Percentiles rank a stretch among this genome's conserved stretches.
Evolutionary conservation across 2,888 invertebrate genomes (phyloP).

Genomic region (Euphydryas editha): DNA sequence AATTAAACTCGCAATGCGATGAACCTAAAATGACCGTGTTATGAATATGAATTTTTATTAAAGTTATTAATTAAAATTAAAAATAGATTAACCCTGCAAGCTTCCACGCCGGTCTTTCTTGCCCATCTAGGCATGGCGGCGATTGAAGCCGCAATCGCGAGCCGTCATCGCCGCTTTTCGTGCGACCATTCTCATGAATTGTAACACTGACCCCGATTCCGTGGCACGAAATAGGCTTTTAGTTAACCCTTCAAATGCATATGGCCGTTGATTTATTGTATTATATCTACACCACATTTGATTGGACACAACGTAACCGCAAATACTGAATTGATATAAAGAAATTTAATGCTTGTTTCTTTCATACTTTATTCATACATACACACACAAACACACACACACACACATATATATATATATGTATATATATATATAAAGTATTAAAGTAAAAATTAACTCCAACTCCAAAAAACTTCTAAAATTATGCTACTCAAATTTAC

Average conservation of each 20-base stretch:
- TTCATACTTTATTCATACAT: neutral
- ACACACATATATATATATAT: neutral
- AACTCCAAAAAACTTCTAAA: neutral
- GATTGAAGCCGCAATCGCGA: conserved; percentile 48
- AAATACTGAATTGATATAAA: conserved; percentile 2
- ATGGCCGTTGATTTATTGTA: conserved; percentile 18
- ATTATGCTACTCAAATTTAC: neutral
- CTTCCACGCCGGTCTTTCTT: conserved; percentile 15
- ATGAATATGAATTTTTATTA: conserved; percentile 12
- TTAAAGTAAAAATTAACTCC: neutral
- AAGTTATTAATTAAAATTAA: conserved; percentile 14
- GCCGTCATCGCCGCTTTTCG: conserved; percentile 55
- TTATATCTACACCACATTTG: neutral
- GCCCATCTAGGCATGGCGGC: conserved; percentile 12
- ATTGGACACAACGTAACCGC: neutral
- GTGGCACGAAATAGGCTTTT: conserved; percentile 54
- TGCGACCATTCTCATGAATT: conserved; percentile 60
- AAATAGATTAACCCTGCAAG: conserved; percentile 20
- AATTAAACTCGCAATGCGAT: conserved; percentile 44
- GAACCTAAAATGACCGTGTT: conserved; percentile 23
- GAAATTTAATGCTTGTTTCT: neutral
- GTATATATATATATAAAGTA: no score
- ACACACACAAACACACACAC: neutral
- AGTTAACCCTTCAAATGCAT: conserved; percentile 51
- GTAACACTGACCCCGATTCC: conserved; percentile 57